Conservation (phyloP, 2,113 vertebrate genomes). For the Pandion haliaetus region DNA sequence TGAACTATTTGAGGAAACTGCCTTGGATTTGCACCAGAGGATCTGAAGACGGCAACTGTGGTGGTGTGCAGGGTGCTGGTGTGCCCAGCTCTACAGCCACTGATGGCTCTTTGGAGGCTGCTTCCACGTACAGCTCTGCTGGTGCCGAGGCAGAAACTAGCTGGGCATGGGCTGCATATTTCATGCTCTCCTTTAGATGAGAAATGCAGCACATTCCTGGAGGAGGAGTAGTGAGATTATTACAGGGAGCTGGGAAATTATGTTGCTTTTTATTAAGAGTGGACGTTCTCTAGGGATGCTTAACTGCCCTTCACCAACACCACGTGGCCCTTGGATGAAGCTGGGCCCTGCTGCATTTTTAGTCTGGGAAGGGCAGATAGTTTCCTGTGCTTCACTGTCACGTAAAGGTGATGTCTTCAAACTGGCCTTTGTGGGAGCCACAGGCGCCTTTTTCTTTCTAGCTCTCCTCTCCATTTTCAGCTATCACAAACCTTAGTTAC, state of each 20-base stretch:
- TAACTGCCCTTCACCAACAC: background rate
- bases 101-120: background rate
- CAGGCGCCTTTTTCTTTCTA: background rate
- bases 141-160: background rate
- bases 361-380: background rate
- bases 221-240: background rate
- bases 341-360: background rate
- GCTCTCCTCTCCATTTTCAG: background rate
- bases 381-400: background rate
- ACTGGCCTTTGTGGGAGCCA: background rate
- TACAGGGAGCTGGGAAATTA: background rate
- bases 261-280: background rate
- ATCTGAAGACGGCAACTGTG: background rate
- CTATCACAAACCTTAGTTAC: fast-evolving
- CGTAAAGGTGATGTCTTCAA: background rate
- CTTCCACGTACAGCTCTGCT: background rate
- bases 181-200: background rate
- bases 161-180: background rate
- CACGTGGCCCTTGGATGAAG: fast-evolving
- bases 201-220: fast-evolving
- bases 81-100: background rate
- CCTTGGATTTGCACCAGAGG: background rate
- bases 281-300: background rate
- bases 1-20: background rate
- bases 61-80: background rate